A percentile compares a stretch with the other conserved stretches of the same genome.
phyloP scores from a whole-genome alignment of 2,113 vertebrate genomes.

The Mustelus asterias region DNA sequence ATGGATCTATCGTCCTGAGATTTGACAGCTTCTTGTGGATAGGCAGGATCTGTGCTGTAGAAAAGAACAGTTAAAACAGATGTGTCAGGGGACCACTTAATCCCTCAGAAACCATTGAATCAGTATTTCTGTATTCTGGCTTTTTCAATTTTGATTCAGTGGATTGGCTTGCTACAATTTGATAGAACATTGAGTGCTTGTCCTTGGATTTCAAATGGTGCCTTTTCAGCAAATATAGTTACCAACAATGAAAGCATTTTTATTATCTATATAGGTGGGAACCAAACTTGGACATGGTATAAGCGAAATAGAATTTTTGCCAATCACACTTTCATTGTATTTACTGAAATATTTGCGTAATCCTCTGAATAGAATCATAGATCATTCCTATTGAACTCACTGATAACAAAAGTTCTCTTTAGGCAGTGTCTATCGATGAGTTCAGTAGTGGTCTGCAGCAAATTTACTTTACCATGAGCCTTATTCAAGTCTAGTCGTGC shows the following conservation, averaged over 20 bases:
- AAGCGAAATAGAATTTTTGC: neutral
- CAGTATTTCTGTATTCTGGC: neutral
- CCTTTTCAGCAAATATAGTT: neutral
- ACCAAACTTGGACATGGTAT: neutral
- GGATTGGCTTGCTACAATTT: neutral
- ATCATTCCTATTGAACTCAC: neutral
- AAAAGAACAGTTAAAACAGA: neutral
- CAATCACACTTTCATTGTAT: too few relatives aligned
- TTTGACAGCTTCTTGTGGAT: neutral
- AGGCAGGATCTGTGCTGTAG: neutral
- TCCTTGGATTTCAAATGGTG: neutral
- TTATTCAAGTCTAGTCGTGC: neutral
- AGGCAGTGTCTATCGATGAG: neutral
- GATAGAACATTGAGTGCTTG: neutral
- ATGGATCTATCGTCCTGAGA: neutral
- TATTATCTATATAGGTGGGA: neutral
- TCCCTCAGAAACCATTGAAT: neutral
- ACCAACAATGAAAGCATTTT: neutral
- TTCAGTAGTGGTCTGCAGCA: neutral
- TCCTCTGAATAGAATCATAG: neutral
- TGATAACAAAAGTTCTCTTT: neutral
- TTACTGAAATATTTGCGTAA: neutral
- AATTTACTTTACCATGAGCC: neutral
- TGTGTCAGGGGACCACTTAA: constrained; percentile 1
- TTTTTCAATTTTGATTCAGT: constrained; percentile 3